Evolutionary conservation across 2,797 vertebrate species (phyloP).

Genomic region (Eulemur albifrons): DNA sequence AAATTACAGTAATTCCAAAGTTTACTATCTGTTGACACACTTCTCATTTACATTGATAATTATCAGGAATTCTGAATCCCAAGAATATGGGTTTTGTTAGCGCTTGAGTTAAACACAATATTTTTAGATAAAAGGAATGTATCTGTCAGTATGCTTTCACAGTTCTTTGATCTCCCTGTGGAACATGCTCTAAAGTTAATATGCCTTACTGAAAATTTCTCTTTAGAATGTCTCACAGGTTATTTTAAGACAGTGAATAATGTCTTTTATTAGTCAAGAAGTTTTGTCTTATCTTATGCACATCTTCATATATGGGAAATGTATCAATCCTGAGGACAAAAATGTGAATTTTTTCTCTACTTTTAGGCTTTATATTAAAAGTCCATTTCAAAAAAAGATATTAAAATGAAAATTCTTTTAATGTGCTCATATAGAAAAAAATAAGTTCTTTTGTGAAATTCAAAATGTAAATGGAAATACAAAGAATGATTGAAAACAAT

Average conservation of each 20-base stretch:
- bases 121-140: constrained; percentile 47
- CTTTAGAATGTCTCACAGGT: constrained; percentile 30
- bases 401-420: neutral
- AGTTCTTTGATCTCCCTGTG: constrained; percentile 39
- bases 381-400: neutral
- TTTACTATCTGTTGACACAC: neutral
- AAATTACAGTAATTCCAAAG: neutral
- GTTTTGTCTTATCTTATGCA: neutral
- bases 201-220: neutral
- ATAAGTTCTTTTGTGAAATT: neutral
- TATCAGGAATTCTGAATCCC: neutral
- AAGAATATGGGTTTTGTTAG: neutral
- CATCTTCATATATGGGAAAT: neutral
- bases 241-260: constrained; percentile 34
- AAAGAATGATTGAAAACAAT: neutral
- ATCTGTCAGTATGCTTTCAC: constrained; percentile 27
- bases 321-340: neutral
- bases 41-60: neutral
- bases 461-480: neutral
- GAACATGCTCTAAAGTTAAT: neutral
- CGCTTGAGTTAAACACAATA: neutral
- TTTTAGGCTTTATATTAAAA: neutral
- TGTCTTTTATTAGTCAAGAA: neutral
- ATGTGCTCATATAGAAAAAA: neutral
- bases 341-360: neutral